These are phyloP conservation scores for Pan troglodytes DNA, from an alignment of 2,113 vertebrate species.

Conservation along the genomic window NHGRI_mPanTro3-v2.1_pri NC_072421.2:82236001-82236500, in stretches of 20 bases:
- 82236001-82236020: neutral
- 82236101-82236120: neutral
- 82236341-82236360: neutral
- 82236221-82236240: neutral
- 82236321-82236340: neutral
- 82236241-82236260: neutral
- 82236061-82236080: neutral
- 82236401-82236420: neutral
- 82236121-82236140: neutral
- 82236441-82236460: neutral
- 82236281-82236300: neutral
- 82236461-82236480: neutral
- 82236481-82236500: neutral
- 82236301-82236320: neutral
- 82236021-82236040: neutral
- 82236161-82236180: neutral
- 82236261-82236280: neutral
- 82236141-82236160: neutral
- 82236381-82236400: neutral
- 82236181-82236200: neutral
- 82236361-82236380: neutral
- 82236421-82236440: neutral
- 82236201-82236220: neutral
- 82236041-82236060: neutral
- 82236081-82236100: neutral